These are phyloP conservation scores for Macropus fuliginosus DNA, from an alignment of 2,797 vertebrate genomes.

Conservation along the genomic window DNA sequence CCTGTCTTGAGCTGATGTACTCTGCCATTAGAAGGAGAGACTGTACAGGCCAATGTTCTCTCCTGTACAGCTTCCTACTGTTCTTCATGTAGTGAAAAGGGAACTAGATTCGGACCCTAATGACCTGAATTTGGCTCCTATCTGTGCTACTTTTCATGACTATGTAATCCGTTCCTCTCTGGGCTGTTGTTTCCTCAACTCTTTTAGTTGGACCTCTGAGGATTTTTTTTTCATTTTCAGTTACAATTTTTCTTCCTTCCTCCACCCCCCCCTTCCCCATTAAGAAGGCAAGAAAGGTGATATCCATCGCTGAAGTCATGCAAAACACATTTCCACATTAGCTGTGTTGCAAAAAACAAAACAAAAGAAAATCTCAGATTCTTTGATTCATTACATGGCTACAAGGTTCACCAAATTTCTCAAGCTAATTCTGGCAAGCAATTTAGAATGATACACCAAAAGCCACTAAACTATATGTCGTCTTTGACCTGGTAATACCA, in stretches of 20 bases:
- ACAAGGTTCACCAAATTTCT: background rate
- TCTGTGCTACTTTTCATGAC: background rate
- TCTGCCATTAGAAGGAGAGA: background rate
- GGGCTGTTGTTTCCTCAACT: background rate
- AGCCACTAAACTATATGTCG: background rate
- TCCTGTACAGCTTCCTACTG: background rate
- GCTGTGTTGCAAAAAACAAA: background rate
- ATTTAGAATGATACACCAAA: background rate
- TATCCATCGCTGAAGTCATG: background rate
- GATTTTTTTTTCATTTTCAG: background rate
- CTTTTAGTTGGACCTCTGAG: background rate
- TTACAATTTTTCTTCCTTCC: background rate
- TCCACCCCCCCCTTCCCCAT: background rate
- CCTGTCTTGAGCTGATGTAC: background rate
- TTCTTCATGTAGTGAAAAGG: background rate
- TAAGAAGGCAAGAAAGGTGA: background rate
- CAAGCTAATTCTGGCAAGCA: background rate
- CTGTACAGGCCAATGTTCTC: background rate
- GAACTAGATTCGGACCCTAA: background rate
- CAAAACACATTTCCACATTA: background rate
- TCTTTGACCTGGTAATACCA: background rate
- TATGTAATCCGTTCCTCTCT: background rate
- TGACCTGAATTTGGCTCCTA: background rate
- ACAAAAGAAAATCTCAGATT: background rate
- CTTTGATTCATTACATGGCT: background rate